Evolutionary conservation across 53 echinoderm and acorn worm genomes (phyloP).

Genomic region (Crossaster papposus): DNA sequence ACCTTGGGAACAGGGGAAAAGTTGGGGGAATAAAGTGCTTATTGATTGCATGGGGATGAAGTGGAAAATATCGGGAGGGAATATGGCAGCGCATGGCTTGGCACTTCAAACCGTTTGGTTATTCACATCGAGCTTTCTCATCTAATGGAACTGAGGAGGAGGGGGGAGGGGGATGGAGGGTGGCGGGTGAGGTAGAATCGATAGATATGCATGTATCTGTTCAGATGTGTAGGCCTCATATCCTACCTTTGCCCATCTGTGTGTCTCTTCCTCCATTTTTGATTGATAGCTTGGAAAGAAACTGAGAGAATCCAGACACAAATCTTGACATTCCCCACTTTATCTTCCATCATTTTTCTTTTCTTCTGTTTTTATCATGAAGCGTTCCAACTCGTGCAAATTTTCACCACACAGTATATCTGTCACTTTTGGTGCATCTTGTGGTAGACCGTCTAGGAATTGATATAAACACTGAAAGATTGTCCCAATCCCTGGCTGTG

Average conservation of each 20-base stretch:
- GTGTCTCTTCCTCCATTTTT: neutral
- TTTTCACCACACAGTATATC: neutral
- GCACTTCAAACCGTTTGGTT: slow-evolving; percentile 42
- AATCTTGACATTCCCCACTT: slow-evolving; percentile 35
- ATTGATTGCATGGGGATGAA: slow-evolving; percentile 31
- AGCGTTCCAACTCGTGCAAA: neutral
- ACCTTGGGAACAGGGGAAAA: neutral
- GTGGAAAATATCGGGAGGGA: slow-evolving; percentile 46
- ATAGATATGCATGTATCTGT: slow-evolving; percentile 32
- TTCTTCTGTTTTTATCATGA: neutral
- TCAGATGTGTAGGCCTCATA: neutral
- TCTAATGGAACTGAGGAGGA: slow-evolving; percentile 34
- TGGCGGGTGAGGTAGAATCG: slow-evolving; percentile 30
- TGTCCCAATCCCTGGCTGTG: neutral
- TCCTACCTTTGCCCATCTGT: neutral
- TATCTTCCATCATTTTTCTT: neutral
- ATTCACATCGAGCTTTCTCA: slow-evolving; percentile 21
- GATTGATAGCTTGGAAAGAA: slow-evolving; percentile 47
- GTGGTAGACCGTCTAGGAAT: neutral
- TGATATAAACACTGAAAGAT: neutral
- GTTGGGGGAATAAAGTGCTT: slow-evolving; percentile 45
- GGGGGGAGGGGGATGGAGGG: too few species aligned
- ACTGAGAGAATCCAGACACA: neutral
- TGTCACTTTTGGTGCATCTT: neutral
- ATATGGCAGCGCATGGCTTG: slow-evolving; percentile 29